phyloP scores from a whole-genome alignment of 2,113 vertebrate species.

The Ctenomys sociabilis region DNA sequence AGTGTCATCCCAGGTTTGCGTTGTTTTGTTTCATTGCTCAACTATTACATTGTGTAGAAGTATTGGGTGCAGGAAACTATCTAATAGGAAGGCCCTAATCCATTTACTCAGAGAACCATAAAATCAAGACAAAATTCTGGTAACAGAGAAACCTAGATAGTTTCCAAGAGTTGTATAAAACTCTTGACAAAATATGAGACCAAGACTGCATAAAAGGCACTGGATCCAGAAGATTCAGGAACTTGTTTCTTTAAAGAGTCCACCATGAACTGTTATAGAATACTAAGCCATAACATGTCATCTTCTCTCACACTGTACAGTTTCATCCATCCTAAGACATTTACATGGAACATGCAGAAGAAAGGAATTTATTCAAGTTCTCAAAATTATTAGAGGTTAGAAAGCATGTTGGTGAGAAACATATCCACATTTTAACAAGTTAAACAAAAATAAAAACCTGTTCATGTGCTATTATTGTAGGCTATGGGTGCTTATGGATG shows the following conservation, averaged over 20 bases:
- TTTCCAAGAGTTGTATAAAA: background rate
- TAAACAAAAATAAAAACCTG: background rate
- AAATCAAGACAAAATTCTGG: background rate
- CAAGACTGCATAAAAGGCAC: background rate
- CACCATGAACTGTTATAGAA: background rate
- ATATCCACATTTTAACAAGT: background rate
- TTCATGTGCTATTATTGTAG: background rate
- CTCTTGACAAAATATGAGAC: background rate
- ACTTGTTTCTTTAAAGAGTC: background rate
- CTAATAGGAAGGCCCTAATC: background rate
- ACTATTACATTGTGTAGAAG: background rate
- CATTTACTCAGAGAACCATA: background rate
- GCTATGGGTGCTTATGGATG: background rate
- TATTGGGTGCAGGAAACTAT: background rate
- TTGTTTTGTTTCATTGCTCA: background rate
- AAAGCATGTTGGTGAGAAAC: background rate
- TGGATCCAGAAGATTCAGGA: background rate
- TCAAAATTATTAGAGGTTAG: background rate
- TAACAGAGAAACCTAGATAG: background rate
- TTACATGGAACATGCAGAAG: background rate
- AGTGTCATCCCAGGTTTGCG: background rate
- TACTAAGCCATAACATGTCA: background rate
- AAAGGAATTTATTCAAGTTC: accelerated
- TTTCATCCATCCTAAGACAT: background rate
- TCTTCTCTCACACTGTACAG: background rate